phyloP scores from a whole-genome alignment of 1,140 invertebrate genomes.

The Coelopa frigida region DNA sequence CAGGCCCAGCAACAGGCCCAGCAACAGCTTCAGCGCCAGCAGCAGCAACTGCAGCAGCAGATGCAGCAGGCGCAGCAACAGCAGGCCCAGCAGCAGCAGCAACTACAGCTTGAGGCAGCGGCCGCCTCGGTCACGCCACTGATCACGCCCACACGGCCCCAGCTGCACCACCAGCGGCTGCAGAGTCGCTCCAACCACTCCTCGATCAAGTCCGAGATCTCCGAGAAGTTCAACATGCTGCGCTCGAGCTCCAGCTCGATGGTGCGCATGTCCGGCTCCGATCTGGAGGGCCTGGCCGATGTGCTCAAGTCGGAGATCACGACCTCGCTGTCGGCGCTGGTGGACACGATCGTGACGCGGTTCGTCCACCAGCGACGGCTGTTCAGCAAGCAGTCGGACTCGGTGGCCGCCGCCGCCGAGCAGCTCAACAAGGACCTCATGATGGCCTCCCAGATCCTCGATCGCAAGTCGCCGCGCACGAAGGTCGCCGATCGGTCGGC shows the following conservation, averaged over 20 bases:
- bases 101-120: too few species aligned
- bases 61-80: slow-evolving; percentile 42
- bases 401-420: slow-evolving; percentile 64
- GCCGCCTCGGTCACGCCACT: slow-evolving; percentile 50
- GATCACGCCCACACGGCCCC: slow-evolving; percentile 39
- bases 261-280: slow-evolving; percentile 60
- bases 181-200: slow-evolving; percentile 47
- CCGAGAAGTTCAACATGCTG: slow-evolving; percentile 58
- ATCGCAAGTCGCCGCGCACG: slow-evolving; percentile 73
- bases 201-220: slow-evolving; percentile 51
- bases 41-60: slow-evolving; percentile 47
- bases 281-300: slow-evolving; percentile 80
- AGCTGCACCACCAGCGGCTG: slow-evolving; percentile 35
- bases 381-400: slow-evolving; percentile 67
- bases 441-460: slow-evolving; percentile 68
- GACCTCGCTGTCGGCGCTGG: slow-evolving; percentile 72
- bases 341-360: slow-evolving; percentile 78
- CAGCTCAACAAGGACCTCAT: slow-evolving; percentile 75
- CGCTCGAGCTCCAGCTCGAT: slow-evolving; percentile 54
- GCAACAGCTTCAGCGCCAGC: slow-evolving; percentile 45
- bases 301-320: slow-evolving; percentile 84
- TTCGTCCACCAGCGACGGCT: slow-evolving; percentile 74
- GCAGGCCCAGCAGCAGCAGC: slow-evolving; percentile 47
- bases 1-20: slow-evolving; percentile 47
- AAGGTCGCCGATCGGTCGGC: slow-evolving; percentile 66